phyloP scores from a whole-genome alignment of 2,797 vertebrate genomes.

The Falco peregrinus region DNA sequence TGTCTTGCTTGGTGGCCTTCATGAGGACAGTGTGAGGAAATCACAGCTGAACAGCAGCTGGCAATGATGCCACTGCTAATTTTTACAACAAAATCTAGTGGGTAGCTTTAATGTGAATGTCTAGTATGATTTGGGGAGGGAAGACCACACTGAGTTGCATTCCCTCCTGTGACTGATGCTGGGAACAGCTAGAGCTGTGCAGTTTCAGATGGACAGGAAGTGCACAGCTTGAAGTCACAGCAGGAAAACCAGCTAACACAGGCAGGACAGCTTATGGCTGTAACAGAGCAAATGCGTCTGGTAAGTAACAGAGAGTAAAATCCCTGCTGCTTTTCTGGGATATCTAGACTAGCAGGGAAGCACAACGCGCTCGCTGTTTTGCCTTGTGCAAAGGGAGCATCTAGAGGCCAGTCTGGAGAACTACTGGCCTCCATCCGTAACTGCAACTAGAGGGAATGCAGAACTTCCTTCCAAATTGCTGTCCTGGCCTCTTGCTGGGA shows the following conservation, averaged over 20 bases:
- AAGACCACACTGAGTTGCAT: background rate
- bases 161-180: background rate
- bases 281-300: background rate
- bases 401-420: constrained; percentile 25
- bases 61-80: background rate
- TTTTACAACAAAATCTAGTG: background rate
- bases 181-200: background rate
- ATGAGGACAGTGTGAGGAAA: background rate
- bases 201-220: background rate
- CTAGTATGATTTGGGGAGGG: background rate
- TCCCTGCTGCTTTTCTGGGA: background rate
- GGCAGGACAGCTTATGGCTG: background rate
- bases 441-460: background rate
- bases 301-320: background rate
- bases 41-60: constrained; percentile 33
- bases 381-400: constrained; percentile 16
- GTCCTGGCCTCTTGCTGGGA: background rate
- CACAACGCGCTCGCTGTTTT: background rate
- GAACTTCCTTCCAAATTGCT: background rate
- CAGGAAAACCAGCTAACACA: background rate
- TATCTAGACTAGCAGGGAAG: background rate
- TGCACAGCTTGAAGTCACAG: background rate
- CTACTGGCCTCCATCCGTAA: background rate
- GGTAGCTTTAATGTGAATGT: background rate
- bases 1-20: constrained; percentile 15